A percentile compares a stretch with the other conserved stretches of the same genome.
phyloP scores from a whole-genome alignment of 2,797 vertebrate genomes.

The Gymnothorax javanicus region DNA sequence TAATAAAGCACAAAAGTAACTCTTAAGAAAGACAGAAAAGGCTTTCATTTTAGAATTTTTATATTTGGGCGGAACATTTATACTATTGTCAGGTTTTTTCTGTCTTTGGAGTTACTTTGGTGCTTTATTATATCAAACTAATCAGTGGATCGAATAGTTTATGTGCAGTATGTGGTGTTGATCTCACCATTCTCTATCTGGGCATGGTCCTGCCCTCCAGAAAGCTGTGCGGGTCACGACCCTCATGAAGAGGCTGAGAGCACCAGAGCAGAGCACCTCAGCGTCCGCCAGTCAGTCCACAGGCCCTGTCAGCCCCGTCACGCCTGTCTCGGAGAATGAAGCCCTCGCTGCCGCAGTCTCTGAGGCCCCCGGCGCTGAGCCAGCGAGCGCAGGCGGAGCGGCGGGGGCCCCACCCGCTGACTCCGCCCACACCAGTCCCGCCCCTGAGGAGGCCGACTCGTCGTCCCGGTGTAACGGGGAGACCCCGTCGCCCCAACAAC shows the following conservation, averaged over 20 bases:
- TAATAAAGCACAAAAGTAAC: too few relatives aligned
- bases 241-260: conserved; percentile 94
- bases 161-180: background rate
- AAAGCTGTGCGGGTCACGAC: conserved; percentile 97
- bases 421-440: conserved; percentile 51
- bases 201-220: conserved; percentile 61
- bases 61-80: too few relatives aligned
- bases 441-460: conserved; percentile 60
- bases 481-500: conserved; percentile 57
- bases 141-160: too few relatives aligned
- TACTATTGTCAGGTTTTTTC: too few relatives aligned
- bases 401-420: conserved; percentile 50
- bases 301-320: conserved; percentile 49
- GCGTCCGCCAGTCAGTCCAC: conserved; percentile 66
- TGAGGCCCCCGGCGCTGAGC: conserved; percentile 64
- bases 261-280: conserved; percentile 82
- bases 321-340: conserved; percentile 30
- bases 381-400: conserved; percentile 55
- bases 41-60: too few relatives aligned
- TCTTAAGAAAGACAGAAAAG: too few relatives aligned
- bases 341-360: conserved; percentile 59
- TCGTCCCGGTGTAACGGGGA: conserved; percentile 77
- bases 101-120: too few relatives aligned
- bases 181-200: background rate
- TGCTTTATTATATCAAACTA: too few relatives aligned